Base-by-base conservation (phyloP, 1,140 invertebrate genomes). In the Pseudomyrmex flavicornis region DNA sequence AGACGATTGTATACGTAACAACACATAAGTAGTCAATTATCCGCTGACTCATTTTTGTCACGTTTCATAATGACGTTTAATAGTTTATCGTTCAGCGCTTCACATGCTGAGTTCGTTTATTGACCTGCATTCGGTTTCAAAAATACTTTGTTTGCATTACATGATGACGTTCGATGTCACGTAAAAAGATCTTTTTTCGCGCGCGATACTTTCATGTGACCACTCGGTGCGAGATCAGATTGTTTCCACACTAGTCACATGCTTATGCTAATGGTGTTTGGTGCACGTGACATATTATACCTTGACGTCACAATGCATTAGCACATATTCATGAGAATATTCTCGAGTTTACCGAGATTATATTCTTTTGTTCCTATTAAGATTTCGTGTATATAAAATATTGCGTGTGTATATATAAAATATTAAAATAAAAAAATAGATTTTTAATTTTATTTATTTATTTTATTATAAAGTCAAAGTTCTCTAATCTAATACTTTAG, bases 231-330 rank as follows among this genome's bases (percentile, higher is more conserved):
- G 44, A 20, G 48, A 70, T 46, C 26, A 56, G 61, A 77, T 86
- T 70, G 59, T 66, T 56, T 85, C 77, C 70, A 63, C 68, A 58
- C 35, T 52, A 65, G 82, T 91, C 90, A 90, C 90, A 90, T 90
- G 88, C 82, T 85, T 84, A 85, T 89, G 88, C 82, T 90, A 91
- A 91, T 88, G 72, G 85, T 76, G 65, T 63, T 85, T 76, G 65
- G 65, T 86, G 75, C 83, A 84, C 62, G 80, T 68, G 76, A 88
- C 75, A 68, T 79, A 86, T 84, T 68, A 46, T 35, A 22, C 44
- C 59, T 56, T 90, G 88, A 89, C 86, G 90, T 91, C 88, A 90
- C 15, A 56, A 63, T 52, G 17, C 65, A 89, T 91, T 91, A 91
- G 80, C 89, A 88, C 85, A 22, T 85, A 74, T 35, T 69, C 70